A percentile compares a stretch with the other conserved stretches of the same genome.
Conservation (phyloP, 1,140 invertebrate species). For the Monomorium pharaonis region DNA sequence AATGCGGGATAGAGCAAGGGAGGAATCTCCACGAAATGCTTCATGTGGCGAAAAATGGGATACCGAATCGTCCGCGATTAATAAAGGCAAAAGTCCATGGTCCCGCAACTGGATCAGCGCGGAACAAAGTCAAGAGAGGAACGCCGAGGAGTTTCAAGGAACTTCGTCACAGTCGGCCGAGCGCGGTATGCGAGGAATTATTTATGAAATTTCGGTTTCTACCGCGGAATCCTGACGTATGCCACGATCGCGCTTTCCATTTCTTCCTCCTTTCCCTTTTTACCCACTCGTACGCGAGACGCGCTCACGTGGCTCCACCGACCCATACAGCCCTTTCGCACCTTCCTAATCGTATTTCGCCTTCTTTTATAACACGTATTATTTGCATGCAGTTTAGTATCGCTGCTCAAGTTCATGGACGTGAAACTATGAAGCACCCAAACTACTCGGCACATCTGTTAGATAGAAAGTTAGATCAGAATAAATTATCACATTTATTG, state of each 20-base stretch:
- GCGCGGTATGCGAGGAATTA: slow-evolving; percentile 64
- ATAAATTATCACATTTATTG: too few species aligned
- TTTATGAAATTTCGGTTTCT: slow-evolving; percentile 78
- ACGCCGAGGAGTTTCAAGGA: slow-evolving; percentile 53
- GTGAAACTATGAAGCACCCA: neutral
- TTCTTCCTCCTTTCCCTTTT: slow-evolving; percentile 69
- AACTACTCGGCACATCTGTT: neutral
- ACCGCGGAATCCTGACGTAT: slow-evolving; percentile 67
- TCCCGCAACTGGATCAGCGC: neutral
- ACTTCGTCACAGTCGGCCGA: slow-evolving; percentile 58
- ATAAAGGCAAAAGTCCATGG: neutral
- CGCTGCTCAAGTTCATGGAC: neutral
- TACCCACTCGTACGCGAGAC: neutral
- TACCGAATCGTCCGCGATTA: slow-evolving; percentile 2
- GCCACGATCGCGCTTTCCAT: slow-evolving; percentile 63
- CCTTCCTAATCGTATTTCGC: neutral
- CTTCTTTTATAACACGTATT: neutral
- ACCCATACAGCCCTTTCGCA: neutral
- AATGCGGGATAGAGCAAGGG: neutral
- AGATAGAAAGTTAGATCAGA: too few species aligned
- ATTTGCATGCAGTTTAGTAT: neutral
- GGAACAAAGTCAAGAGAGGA: neutral
- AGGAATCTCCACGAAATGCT: neutral
- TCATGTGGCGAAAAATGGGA: neutral
- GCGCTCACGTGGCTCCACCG: neutral